phyloP scores from a whole-genome alignment of 2,113 vertebrate species.

The Pao palembangensis region DNA sequence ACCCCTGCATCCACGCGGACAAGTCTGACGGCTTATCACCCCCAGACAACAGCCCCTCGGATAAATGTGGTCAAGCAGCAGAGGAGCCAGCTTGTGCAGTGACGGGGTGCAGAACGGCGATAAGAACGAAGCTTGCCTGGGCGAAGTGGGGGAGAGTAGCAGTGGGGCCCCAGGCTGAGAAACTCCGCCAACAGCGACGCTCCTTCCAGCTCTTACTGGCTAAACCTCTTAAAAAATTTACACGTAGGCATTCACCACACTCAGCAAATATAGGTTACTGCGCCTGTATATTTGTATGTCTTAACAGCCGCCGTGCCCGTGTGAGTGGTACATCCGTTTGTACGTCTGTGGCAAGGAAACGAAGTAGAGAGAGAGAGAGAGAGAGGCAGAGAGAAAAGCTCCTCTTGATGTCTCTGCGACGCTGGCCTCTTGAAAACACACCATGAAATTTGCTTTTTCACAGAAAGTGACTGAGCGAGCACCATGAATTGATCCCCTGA shows the following conservation, averaged over 20 bases:
- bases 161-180: constrained; percentile 56
- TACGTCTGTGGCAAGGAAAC: not conserved
- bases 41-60: constrained; percentile 75
- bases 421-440: constrained; percentile 62
- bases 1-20: constrained; percentile 61
- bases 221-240: constrained; percentile 77
- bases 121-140: constrained; percentile 72
- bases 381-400: constrained; percentile 22
- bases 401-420: constrained; percentile 49
- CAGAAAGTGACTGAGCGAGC: constrained; percentile 68
- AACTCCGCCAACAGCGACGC: constrained; percentile 61
- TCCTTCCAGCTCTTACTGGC: constrained; percentile 59
- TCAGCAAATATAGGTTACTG: constrained; percentile 72
- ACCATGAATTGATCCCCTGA: constrained; percentile 70
- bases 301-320: not conserved
- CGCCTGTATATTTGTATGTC: constrained; percentile 37
- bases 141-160: constrained; percentile 56
- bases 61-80: constrained; percentile 73
- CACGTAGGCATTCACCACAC: constrained; percentile 64
- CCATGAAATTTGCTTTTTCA: constrained; percentile 76
- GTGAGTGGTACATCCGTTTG: not conserved
- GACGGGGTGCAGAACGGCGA: constrained; percentile 74
- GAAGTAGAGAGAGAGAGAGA: constrained; percentile 1
- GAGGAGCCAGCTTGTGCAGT: constrained; percentile 62
- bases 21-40: constrained; percentile 77